phyloP scores from a whole-genome alignment of 2,113 vertebrate species.

The Pelmatolapia mariae region DNA sequence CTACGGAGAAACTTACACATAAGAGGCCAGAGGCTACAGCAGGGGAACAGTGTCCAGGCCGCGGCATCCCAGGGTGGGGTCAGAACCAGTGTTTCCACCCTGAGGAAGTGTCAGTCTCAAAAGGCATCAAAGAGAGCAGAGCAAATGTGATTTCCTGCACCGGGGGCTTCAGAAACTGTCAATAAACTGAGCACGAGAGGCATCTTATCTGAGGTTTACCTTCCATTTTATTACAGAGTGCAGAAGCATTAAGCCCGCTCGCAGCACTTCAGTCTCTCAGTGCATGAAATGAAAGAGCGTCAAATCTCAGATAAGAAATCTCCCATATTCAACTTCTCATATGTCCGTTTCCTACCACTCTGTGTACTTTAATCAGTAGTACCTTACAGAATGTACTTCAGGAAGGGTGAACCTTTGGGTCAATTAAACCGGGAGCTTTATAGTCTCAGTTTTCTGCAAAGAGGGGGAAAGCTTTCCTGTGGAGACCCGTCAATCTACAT shows the following conservation, averaged over 20 bases:
- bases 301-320: neutral
- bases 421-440: slow-evolving; percentile 12
- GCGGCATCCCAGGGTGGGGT: slow-evolving; percentile 25
- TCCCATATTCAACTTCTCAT: neutral
- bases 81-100: slow-evolving; percentile 15
- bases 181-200: slow-evolving; percentile 30
- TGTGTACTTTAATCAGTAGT: neutral
- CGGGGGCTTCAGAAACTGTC: slow-evolving; percentile 14
- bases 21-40: slow-evolving; percentile 36
- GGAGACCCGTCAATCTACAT: slow-evolving; percentile 43
- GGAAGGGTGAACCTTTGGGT: neutral
- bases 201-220: slow-evolving; percentile 37
- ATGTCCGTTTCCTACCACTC: neutral
- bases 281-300: neutral
- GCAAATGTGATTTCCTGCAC: slow-evolving; percentile 40
- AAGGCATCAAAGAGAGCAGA: slow-evolving; percentile 23
- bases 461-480: slow-evolving; percentile 18
- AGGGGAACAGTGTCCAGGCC: slow-evolving; percentile 1
- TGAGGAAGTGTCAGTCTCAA: slow-evolving; percentile 42
- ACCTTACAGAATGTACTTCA: neutral
- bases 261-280: slow-evolving; percentile 2
- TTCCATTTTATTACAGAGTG: slow-evolving; percentile 45
- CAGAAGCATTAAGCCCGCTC: neutral
- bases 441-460: neutral
- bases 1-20: slow-evolving; percentile 21